These are phyloP conservation scores for Glaucidium brasilianum DNA, from an alignment of 2,113 vertebrate species.

Conservation along the genomic window DNA sequence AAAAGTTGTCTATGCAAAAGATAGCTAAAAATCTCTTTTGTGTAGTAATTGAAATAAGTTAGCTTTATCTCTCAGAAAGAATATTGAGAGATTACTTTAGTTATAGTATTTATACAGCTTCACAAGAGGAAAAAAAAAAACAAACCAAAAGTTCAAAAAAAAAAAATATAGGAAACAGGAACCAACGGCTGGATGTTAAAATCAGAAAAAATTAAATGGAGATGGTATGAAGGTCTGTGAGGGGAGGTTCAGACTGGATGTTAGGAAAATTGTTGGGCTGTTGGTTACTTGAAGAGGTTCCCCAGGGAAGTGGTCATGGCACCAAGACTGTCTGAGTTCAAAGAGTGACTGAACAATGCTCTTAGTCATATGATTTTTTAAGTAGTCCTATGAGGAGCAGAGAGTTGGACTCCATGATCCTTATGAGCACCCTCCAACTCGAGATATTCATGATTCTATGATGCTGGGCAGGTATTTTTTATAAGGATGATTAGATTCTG, in stretches of 20 bases:
- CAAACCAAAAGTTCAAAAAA: too few relatives aligned
- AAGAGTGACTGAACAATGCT: accelerated
- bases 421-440: neutral
- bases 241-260: neutral
- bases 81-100: neutral
- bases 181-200: neutral
- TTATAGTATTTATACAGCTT: neutral
- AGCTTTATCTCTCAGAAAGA: neutral
- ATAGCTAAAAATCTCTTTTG: neutral
- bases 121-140: neutral
- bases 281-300: neutral
- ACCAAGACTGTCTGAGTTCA: neutral
- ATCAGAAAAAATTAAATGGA: neutral
- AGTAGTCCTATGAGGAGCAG: neutral
- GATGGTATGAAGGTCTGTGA: neutral
- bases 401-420: neutral
- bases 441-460: neutral
- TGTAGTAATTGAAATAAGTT: neutral
- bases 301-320: neutral
- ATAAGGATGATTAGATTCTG: neutral
- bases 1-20: neutral
- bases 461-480: neutral
- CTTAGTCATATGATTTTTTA: neutral
- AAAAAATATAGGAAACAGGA: neutral
- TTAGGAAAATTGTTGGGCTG: neutral